Evolutionary conservation across 2,888 invertebrate genomes (phyloP).

Genomic region (Habrosyne pyritoides): DNA sequence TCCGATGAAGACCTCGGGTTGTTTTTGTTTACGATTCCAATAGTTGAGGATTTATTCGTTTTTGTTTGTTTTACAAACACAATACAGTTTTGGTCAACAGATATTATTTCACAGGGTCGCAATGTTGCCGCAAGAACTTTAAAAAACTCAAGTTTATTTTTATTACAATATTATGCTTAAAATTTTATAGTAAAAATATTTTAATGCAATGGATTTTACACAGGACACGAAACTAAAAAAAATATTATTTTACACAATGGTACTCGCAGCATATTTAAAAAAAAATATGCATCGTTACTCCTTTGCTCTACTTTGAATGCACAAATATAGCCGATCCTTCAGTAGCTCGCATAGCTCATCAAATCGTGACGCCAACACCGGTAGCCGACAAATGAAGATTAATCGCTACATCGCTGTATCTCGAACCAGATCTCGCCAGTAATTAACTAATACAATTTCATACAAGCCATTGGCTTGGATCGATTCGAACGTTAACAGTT

Average conservation of each 20-base stretch:
- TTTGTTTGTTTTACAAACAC: background rate
- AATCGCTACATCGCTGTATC: constrained; percentile 40
- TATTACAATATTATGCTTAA: too few relatives aligned
- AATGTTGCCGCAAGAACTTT: background rate
- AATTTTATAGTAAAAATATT: too few relatives aligned
- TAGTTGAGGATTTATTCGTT: constrained; percentile 14
- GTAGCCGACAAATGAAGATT: constrained; percentile 48
- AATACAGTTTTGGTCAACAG: background rate
- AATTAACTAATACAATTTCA: constrained; percentile 57
- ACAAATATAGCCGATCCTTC: constrained; percentile 10
- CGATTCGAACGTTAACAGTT: background rate
- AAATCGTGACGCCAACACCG: constrained; percentile 16
- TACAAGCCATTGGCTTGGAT: constrained; percentile 11
- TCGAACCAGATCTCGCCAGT: constrained; percentile 43
- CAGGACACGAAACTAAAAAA: too few relatives aligned
- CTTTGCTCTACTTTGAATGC: background rate
- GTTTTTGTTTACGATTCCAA: constrained; percentile 57
- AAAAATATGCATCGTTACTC: background rate
- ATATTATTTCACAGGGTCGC: background rate
- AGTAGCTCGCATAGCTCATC: constrained; percentile 16
- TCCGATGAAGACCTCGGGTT: constrained; percentile 59
- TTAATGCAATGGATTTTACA: too few relatives aligned
- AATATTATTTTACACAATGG: too few relatives aligned
- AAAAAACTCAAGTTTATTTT: too few relatives aligned
- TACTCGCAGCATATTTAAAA: too few relatives aligned